Conservation (phyloP, 2,888 invertebrate genomes). For the Anticlea derivata region DNA sequence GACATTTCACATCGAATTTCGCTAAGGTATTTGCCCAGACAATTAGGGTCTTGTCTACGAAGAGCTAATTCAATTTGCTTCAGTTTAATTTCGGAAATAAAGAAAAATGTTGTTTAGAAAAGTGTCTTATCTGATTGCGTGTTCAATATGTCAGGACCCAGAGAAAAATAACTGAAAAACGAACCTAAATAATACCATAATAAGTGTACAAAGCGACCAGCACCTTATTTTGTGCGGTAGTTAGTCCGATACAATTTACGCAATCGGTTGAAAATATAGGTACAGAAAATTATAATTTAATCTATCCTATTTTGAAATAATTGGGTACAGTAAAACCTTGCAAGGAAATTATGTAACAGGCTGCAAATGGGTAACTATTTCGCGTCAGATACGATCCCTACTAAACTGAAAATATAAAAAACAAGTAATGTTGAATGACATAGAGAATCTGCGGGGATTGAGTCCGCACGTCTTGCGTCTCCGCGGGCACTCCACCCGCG, state of each 20-base stretch:
- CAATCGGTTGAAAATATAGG: too few relatives aligned
- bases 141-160: background rate
- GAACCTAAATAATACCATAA: slow-evolving; percentile 41
- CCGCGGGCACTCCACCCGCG: too few relatives aligned
- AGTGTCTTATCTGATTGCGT: background rate
- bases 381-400: too few relatives aligned
- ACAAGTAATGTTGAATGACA: too few relatives aligned
- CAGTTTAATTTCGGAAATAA: too few relatives aligned
- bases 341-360: background rate
- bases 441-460: too few relatives aligned
- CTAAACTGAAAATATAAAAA: background rate
- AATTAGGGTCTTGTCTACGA: slow-evolving; percentile 2
- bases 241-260: background rate
- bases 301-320: slow-evolving; percentile 7
- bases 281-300: slow-evolving; percentile 10
- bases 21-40: too few relatives aligned
- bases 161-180: slow-evolving; percentile 25
- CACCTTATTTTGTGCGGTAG: slow-evolving; percentile 49
- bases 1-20: too few relatives aligned
- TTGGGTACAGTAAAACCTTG: slow-evolving; percentile 19
- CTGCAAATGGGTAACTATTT: too few relatives aligned
- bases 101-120: too few relatives aligned
- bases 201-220: slow-evolving; percentile 41
- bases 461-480: too few relatives aligned
- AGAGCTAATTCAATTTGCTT: too few relatives aligned